phyloP scores from a whole-genome alignment of 2,113 vertebrate genomes.

The Scatophagus argus region DNA sequence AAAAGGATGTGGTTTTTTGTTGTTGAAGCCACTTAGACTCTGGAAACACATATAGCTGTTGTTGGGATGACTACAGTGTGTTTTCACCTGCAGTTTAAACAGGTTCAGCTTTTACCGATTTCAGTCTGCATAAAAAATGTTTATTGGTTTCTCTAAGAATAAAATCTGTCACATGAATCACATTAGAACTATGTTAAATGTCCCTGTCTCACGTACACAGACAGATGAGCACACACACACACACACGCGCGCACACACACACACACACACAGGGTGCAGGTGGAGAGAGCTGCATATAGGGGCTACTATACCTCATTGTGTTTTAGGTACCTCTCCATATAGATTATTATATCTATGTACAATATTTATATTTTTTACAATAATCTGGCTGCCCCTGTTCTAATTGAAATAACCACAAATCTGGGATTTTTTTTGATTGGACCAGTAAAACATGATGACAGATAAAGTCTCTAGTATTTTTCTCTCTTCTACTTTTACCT shows the following conservation, averaged over 20 bases:
- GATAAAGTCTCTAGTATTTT: conserved; percentile 86
- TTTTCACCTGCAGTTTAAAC: no score
- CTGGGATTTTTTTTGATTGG: conserved; percentile 89
- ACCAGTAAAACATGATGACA: conserved; percentile 87
- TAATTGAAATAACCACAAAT: conserved; percentile 66
- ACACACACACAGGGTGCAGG: conserved; percentile 85
- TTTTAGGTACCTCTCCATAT: conserved; percentile 91
- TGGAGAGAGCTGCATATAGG: conserved; percentile 93
- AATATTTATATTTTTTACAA: conserved; percentile 85
- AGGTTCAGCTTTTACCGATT: no score
- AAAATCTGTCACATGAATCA: conserved; percentile 43
- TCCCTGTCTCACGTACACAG: conserved; percentile 55
- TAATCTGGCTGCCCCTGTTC: conserved; percentile 70
- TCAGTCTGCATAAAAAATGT: background rate
- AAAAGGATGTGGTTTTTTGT: no score
- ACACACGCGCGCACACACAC: conserved; percentile 43
- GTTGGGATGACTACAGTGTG: no score
- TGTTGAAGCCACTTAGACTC: no score
- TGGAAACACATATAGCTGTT: no score
- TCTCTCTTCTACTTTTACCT: conserved; percentile 79
- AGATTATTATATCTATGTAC: conserved; percentile 91
- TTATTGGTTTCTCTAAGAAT: conserved; percentile 34
- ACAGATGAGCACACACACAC: conserved; percentile 48
- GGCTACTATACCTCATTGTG: conserved; percentile 83
- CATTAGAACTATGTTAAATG: conserved; percentile 47